Base-by-base conservation (phyloP, 2,797 vertebrate species). In the Helicolenus hilgendorfi region DNA sequence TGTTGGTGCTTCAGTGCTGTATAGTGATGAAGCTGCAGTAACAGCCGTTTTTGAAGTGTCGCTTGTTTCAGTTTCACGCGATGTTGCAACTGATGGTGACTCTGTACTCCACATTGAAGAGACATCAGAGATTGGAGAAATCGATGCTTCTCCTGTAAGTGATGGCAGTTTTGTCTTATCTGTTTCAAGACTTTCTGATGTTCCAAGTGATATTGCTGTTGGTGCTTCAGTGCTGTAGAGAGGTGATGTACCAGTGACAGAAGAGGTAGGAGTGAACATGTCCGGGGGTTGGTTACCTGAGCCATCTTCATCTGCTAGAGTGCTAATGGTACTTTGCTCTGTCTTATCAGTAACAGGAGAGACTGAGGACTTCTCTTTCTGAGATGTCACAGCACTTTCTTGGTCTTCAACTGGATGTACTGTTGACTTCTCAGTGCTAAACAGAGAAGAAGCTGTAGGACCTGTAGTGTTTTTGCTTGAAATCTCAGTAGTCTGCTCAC, bases 241-340 rank as follows among this genome's bases (percentile, higher is more conserved):
- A 15, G 73, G 76, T 0, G 65, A 33, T 65, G 20, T 72, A 7
- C 14, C 9, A 45, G 62, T 41, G 3, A 63, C 13, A 31, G 31
- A 2, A n/a, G 33, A 36, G 3, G 33, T 71, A 24, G 56, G 8
- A 29, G 24, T 62, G n/a, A 35, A 45, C 15, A 74, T 26, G 0
- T 78, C 72, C 45, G 36, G 7, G 0, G 69, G 38, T 9, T 60
- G n/a, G 74, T 79, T 79, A 64, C 72, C 83, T 62, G 86, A 92
- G 9, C 64, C 79, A 33, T 49, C 81, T 9, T 63, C 41, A 6
- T 72, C 69, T 27, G 18, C 7, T 67, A 53, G 5, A 14, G 65
- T 56, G 2, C 27, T 14, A 7, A 26, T 1, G 14, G 41, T 45
- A 59, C n/a, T 53, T n/a, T 15, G 4, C 0, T 26, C 71, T 4